These are phyloP conservation scores for Drosophila bocqueti DNA, from an alignment of 1,140 invertebrate species.

Conservation along the genomic window DNA sequence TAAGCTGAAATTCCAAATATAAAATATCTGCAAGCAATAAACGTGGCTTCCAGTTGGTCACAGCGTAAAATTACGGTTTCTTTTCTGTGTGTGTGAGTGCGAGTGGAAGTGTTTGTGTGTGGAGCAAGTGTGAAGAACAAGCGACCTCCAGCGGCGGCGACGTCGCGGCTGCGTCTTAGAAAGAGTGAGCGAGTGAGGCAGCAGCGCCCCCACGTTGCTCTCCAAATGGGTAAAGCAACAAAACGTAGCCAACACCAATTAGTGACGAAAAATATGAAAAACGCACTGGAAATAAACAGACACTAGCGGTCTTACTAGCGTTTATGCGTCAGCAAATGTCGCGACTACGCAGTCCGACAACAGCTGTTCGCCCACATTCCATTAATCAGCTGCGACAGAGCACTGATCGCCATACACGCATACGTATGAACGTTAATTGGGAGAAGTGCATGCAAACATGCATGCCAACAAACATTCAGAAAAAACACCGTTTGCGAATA, in stretches of 20 bases:
- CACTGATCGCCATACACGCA: conserved; percentile 13
- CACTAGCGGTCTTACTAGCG: conserved; percentile 7
- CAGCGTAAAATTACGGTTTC: conserved; percentile 49
- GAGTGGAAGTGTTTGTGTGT: conserved; percentile 32
- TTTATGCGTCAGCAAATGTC: conserved; percentile 29
- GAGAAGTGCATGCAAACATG: conserved; percentile 30
- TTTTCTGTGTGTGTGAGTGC: conserved; percentile 17
- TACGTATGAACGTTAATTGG: conserved; percentile 25
- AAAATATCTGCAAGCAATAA: conserved; percentile 43
- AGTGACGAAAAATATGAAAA: conserved; percentile 73
- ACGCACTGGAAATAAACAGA: conserved; percentile 54
- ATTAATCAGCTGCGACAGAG: conserved; percentile 20
- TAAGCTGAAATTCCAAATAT: conserved; percentile 65
- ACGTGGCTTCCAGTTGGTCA: conserved; percentile 70
- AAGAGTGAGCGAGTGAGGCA: conserved; percentile 58
- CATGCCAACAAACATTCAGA: neutral
- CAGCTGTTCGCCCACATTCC: conserved; percentile 36
- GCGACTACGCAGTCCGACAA: conserved; percentile 15
- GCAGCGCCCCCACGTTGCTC: conserved; percentile 65
- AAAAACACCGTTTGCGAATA: neutral
- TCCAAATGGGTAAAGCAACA: conserved; percentile 39
- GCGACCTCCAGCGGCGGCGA: conserved; percentile 73
- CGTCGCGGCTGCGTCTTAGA: conserved; percentile 58
- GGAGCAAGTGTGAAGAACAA: conserved; percentile 78
- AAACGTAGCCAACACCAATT: conserved; percentile 74